Evolutionary conservation across 1,140 invertebrate genomes (phyloP), one percentile per base, ranked within the genome.

Genomic region (Andricus grossulariae): DNA sequence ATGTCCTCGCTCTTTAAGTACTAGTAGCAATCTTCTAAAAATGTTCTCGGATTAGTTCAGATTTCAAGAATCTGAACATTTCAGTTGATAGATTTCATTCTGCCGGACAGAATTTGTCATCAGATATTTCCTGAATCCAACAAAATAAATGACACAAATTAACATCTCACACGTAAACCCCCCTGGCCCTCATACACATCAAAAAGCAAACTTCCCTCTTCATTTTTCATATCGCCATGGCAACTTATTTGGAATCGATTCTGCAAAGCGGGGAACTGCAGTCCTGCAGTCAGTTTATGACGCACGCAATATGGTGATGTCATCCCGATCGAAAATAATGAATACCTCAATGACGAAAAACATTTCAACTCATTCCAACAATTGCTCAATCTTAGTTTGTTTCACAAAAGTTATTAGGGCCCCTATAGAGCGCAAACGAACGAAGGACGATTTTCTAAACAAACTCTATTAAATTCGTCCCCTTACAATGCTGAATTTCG

Each of bases 241-340:
- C 57, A 66, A 66, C 57, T 66, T 66, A 66, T 66, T 66, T 66
- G 25, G 25, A 66, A 66, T 66, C 57, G 25, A 66, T 66, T 66
- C 39, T 66, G 57, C 57, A 66, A 66, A 25, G 57, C 16, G 60
- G 13, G 60, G 25, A 39, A 66, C 25, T 45, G 39, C 39, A 45
- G 6, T 45, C 7, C 60, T 66, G 25, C 32, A 45, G 39, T 45
- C 39, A 45, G 60, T 66, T 66, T 66, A 66, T 66, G 25, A 66
- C 60, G 60, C 25, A 66, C 60, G 60, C 60, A 66, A 66, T 66
- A n/a, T 66, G 8, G 19, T 25, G 55, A 25, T 57, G 12, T 10
- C 19, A 21, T 12, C 19, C 19, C 8, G 19, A 25, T 25, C 39
- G 10, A 57, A 21, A 25, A 2, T 25, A 25, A 54, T 54, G 16